These are phyloP conservation scores for Pseudochirops cupreus DNA, from an alignment of 2,797 vertebrate species.

Conservation along the genomic window DNA sequence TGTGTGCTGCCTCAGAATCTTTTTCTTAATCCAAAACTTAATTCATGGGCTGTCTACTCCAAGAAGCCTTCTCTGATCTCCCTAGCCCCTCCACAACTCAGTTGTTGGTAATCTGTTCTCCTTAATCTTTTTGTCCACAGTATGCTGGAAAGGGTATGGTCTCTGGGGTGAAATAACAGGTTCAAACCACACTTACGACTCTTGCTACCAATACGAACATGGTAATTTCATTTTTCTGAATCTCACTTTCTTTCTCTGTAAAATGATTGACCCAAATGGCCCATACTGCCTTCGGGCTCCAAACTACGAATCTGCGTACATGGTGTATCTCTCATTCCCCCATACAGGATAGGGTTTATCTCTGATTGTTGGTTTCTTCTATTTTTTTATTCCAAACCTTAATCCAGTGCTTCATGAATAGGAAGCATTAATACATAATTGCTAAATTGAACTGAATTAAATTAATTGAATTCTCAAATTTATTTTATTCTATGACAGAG, in stretches of 20 bases:
- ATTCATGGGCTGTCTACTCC: not conserved
- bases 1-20: not conserved
- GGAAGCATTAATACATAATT: not conserved
- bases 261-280: not conserved
- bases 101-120: not conserved
- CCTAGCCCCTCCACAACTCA: not conserved
- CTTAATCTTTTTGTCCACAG: not conserved
- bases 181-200: not conserved
- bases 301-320: not conserved
- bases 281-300: not conserved
- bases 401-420: not conserved
- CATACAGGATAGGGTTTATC: not conserved
- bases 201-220: not conserved
- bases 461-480: not conserved
- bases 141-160: not conserved
- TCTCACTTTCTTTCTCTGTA: not conserved
- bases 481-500: not conserved
- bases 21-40: not conserved
- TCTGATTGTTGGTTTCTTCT: not conserved
- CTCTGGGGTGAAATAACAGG: not conserved
- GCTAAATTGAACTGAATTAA: not conserved
- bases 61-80: not conserved
- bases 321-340: not conserved
- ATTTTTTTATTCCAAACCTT: not conserved
- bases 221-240: not conserved